These are phyloP conservation scores for Triops cancriformis DNA, from an alignment of 1,140 invertebrate species.

Conservation along the genomic window DNA sequence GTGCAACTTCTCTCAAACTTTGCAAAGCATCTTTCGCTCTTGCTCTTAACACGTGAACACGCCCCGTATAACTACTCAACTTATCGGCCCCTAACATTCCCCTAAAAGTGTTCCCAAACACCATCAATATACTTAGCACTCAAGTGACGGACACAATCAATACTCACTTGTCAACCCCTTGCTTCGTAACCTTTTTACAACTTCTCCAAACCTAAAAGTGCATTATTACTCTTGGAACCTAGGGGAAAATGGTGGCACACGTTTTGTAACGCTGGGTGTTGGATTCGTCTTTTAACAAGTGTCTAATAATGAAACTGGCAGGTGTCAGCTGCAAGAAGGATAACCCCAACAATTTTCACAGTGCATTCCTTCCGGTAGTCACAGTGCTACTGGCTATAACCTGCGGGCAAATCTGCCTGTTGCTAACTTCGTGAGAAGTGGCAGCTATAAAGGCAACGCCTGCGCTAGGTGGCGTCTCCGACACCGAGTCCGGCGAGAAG, in stretches of 20 bases:
- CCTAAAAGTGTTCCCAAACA: slow-evolving; percentile 7
- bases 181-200: neutral
- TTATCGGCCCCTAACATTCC: slow-evolving; percentile 24
- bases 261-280: no score
- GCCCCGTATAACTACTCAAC: slow-evolving; percentile 26
- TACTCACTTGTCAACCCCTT: neutral
- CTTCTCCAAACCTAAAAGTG: neutral
- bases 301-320: no score
- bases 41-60: slow-evolving; percentile 25
- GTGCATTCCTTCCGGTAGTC: neutral
- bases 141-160: neutral
- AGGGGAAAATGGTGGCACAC: no score
- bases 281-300: no score
- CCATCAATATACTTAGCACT: slow-evolving; percentile 3
- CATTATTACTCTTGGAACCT: neutral
- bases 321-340: neutral
- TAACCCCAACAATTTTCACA: neutral
- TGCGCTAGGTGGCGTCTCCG: neutral
- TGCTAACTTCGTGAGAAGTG: neutral
- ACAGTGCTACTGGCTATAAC: neutral
- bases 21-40: slow-evolving; percentile 26
- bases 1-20: slow-evolving; percentile 20
- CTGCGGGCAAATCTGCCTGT: neutral
- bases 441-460: neutral
- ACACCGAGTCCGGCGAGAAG: neutral